Conservation (phyloP, 1,140 invertebrate genomes). For the Oncopodura yosiiana region DNA sequence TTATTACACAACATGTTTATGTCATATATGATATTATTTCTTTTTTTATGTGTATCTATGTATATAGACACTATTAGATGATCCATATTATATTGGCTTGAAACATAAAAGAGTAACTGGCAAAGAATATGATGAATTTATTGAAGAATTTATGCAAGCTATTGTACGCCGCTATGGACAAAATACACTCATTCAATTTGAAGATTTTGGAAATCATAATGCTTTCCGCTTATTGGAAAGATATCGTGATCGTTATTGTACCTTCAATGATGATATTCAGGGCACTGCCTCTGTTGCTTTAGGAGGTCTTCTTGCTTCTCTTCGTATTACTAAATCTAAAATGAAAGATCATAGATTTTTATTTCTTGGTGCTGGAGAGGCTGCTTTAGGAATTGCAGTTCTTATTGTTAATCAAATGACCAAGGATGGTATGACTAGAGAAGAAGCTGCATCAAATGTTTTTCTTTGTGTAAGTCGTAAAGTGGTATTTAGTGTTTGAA, state of each 20-base stretch:
- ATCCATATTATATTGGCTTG: constrained; percentile 86
- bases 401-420: constrained; percentile 79
- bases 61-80: constrained; percentile 60
- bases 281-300: constrained; percentile 68
- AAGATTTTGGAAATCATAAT: constrained; percentile 88
- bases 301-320: constrained; percentile 74
- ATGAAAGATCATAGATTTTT: constrained; percentile 73
- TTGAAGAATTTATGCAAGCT: constrained; percentile 96
- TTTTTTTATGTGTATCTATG: not conserved
- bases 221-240: constrained; percentile 76
- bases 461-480: constrained; percentile 25
- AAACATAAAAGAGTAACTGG: constrained; percentile 70
- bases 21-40: not conserved
- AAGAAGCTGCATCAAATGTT: constrained; percentile 49
- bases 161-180: constrained; percentile 71
- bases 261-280: constrained; percentile 95
- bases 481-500: not conserved
- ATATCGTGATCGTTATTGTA: constrained; percentile 76
- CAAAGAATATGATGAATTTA: constrained; percentile 74
- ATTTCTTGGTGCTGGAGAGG: constrained; percentile 87
- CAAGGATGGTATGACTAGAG: constrained; percentile 59
- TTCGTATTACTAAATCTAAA: constrained; percentile 62
- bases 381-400: constrained; percentile 75
- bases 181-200: constrained; percentile 78
- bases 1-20: not conserved